phyloP scores from a whole-genome alignment of 2,888 invertebrate species.

The Drosophila leonis region DNA sequence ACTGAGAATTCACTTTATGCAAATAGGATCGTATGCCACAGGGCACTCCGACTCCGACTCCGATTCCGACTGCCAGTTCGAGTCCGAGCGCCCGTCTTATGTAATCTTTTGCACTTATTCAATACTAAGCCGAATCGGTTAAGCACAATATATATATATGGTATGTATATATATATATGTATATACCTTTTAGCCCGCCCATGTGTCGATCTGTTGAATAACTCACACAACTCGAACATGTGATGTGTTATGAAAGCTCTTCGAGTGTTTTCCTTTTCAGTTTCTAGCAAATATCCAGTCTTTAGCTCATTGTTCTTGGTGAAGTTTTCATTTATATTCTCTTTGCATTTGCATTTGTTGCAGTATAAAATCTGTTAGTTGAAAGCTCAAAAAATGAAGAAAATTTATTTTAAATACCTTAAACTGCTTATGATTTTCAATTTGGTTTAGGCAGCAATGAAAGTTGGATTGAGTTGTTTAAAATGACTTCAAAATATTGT shows the following conservation, averaged over 20 bases:
- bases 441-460: no score
- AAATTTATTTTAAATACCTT: no score
- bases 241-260: slow-evolving; percentile 6
- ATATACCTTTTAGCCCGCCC: neutral
- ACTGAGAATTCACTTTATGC: slow-evolving; percentile 32
- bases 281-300: neutral
- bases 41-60: neutral
- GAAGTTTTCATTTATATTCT: no score
- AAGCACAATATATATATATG: slow-evolving; percentile 9
- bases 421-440: no score
- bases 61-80: neutral
- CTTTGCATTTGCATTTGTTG: no score
- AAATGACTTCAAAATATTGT: no score
- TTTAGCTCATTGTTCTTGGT: neutral
- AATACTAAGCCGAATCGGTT: slow-evolving; percentile 7
- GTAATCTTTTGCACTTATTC: slow-evolving; percentile 30
- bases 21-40: slow-evolving; percentile 26
- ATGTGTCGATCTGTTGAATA: slow-evolving; percentile 13
- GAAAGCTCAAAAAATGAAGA: no score
- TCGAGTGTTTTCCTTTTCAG: no score
- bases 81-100: slow-evolving; percentile 16
- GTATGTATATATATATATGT: neutral
- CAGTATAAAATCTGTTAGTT: no score
- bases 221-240: slow-evolving; percentile 3
- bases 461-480: no score